These are phyloP conservation scores for Spialia ferax DNA, from an alignment of 2,888 invertebrate species.

Conservation along the genomic window DNA sequence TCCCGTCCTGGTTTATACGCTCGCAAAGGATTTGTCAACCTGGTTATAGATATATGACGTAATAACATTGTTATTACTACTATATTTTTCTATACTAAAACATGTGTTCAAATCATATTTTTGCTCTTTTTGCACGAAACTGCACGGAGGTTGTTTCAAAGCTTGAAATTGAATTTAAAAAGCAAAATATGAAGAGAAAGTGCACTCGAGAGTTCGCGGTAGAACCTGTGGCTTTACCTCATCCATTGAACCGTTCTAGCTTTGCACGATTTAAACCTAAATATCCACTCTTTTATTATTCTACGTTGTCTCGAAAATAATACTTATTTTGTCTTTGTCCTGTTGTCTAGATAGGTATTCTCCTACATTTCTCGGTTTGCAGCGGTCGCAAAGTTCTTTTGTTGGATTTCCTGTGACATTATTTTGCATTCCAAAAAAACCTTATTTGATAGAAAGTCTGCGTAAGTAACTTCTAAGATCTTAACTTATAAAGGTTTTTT, in stretches of 20 bases:
- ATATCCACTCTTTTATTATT: conserved; percentile 6
- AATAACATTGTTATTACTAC: conserved; percentile 61
- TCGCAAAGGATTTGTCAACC: conserved; percentile 82
- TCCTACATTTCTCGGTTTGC: no score
- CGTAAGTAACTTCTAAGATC: no score
- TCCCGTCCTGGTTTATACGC: conserved; percentile 78
- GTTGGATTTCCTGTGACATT: no score
- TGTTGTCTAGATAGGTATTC: no score
- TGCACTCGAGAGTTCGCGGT: conserved; percentile 45
- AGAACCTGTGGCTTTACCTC: conserved; percentile 47
- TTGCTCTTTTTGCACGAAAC: background rate
- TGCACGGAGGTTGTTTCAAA: background rate
- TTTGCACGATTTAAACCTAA: conserved; percentile 28
- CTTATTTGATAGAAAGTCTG: no score
- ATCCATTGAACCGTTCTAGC: conserved; percentile 16
- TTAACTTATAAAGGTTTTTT: no score
- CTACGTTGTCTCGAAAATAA: conserved; percentile 4
- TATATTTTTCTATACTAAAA: conserved; percentile 48
- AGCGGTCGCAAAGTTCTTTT: no score
- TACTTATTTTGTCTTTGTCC: conserved; percentile 24
- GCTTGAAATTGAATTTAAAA: conserved; percentile 22
- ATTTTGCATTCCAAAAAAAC: no score
- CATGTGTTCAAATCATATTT: background rate
- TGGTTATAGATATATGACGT: conserved; percentile 77
- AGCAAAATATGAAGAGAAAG: conserved; percentile 45